Evolutionary conservation across 2,113 vertebrate genomes (phyloP).

Genomic region (Cebus imitator): DNA sequence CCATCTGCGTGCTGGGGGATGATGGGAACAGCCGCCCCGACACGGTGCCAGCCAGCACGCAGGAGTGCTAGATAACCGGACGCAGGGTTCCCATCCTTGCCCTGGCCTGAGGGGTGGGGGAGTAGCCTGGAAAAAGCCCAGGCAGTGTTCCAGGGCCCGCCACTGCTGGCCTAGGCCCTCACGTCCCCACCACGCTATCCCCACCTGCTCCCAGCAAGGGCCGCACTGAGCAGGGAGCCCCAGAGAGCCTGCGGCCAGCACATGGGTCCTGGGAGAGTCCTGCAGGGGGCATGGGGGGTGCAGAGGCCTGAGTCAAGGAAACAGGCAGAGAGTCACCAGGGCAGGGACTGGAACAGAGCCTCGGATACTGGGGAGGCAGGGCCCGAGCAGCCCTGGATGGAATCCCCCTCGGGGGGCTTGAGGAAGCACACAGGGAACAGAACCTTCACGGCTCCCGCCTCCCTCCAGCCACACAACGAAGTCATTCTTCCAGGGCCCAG

Average conservation of each 20-base stretch:
- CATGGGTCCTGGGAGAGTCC: neutral
- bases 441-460: neutral
- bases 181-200: neutral
- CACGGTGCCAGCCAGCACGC: rapidly evolving
- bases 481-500: neutral
- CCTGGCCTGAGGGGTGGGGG: neutral
- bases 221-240: too few relatives aligned
- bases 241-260: rapidly evolving
- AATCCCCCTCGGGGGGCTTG: neutral
- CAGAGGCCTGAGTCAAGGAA: neutral
- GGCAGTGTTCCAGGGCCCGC: too few relatives aligned
- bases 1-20: neutral
- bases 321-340: rapidly evolving
- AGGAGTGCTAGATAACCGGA: rapidly evolving
- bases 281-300: too few relatives aligned
- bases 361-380: neutral
- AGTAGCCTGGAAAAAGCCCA: too few relatives aligned
- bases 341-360: rapidly evolving
- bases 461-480: neutral
- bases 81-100: rapidly evolving
- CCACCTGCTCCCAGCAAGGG: neutral
- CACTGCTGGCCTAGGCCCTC: neutral
- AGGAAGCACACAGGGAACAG: neutral
- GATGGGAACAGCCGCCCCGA: rapidly evolving
- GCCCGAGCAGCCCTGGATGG: neutral